These are phyloP conservation scores for Menidia menidia DNA, from an alignment of 2,797 vertebrate genomes.

Conservation along the genomic window DNA sequence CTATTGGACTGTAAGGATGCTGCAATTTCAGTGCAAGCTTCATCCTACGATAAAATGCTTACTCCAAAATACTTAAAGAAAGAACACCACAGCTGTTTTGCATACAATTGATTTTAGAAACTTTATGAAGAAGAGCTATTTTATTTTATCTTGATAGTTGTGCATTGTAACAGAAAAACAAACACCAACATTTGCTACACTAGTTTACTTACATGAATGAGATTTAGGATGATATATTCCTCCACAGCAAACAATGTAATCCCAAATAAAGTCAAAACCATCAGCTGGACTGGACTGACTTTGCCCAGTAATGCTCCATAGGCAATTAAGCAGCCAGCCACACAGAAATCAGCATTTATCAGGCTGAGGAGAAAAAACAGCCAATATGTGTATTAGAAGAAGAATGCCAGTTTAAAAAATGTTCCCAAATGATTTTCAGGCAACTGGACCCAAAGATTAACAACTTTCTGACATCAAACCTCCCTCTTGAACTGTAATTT, in stretches of 20 bases:
- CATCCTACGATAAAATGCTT: no score
- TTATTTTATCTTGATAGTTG: no score
- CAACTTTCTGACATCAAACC: neutral
- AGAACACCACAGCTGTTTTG: no score
- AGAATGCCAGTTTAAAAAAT: constrained; percentile 14
- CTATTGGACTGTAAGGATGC: neutral
- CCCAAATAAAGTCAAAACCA: constrained; percentile 94
- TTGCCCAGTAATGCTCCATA: constrained; percentile 95
- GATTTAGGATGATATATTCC: constrained; percentile 88
- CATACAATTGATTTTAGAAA: no score
- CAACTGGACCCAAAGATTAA: neutral
- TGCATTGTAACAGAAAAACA: no score
- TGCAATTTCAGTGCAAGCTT: neutral
- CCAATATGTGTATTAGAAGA: neutral
- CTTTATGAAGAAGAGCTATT: no score
- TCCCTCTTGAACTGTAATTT: neutral
- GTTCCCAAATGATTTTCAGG: neutral
- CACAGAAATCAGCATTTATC: constrained; percentile 98
- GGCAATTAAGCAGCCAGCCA: constrained; percentile 92
- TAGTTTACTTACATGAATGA: constrained; percentile 87
- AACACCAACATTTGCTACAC: neutral
- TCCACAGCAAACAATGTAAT: constrained; percentile 93
- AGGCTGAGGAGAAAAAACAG: constrained; percentile 78
- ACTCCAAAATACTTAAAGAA: no score
- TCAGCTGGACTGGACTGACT: constrained; percentile 92